Evolutionary conservation across 2,113 vertebrate species (phyloP).

Genomic region (Bufo gargarizans): DNA sequence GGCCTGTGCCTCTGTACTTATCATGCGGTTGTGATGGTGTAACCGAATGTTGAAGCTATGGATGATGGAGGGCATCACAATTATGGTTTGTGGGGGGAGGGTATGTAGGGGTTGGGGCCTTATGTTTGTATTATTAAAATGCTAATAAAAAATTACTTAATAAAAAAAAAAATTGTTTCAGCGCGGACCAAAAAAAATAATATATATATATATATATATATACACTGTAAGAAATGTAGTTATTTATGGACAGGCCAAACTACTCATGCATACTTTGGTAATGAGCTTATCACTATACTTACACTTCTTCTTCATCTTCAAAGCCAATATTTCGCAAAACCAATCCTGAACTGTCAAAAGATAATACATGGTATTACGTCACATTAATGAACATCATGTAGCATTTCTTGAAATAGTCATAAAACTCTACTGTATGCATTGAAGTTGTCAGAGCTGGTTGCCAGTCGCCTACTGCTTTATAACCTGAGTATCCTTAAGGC

Average conservation of each 20-base stretch:
- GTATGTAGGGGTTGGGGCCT: too few species aligned
- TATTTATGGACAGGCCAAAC: background rate
- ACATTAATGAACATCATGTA: background rate
- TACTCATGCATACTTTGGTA: background rate
- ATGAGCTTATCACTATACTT: constrained; percentile 62
- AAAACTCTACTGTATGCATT: background rate
- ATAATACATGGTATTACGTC: background rate
- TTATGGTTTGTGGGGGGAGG: too few species aligned
- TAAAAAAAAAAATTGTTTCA: too few species aligned
- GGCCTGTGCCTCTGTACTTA: too few species aligned
- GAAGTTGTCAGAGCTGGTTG: background rate
- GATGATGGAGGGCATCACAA: too few species aligned
- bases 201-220: too few species aligned
- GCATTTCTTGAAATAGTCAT: background rate
- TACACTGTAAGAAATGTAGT: background rate
- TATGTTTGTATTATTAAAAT: too few species aligned
- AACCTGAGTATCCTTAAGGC: background rate
- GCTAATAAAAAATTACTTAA: too few species aligned
- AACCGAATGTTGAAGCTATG: too few species aligned
- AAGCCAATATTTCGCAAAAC: constrained; percentile 82
- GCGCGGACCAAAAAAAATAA: too few species aligned
- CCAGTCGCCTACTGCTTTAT: background rate
- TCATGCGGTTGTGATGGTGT: too few species aligned
- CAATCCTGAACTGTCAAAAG: constrained; percentile 73
- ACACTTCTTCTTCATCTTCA: constrained; percentile 77